phyloP scores from a whole-genome alignment of 92 coral and sea anemone species.

The Chrysogorgia sp. region DNA sequence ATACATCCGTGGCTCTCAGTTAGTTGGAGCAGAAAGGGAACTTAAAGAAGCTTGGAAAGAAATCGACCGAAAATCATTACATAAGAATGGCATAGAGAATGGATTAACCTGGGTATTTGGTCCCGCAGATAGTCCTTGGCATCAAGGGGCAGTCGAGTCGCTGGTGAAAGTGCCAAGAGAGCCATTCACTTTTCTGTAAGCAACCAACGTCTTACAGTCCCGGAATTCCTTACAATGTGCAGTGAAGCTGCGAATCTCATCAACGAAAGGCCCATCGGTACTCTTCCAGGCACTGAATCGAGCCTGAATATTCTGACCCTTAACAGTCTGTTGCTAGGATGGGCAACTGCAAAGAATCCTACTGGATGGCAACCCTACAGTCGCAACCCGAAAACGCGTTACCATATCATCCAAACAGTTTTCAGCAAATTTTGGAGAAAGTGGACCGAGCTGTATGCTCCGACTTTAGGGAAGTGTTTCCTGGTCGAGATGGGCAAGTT shows the following conservation, averaged over 20 bases:
- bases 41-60: slow-evolving; percentile 67
- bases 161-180: slow-evolving; percentile 68
- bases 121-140: slow-evolving; percentile 74
- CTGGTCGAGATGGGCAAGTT: slow-evolving; percentile 28
- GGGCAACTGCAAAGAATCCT: slow-evolving; percentile 67
- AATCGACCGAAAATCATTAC: slow-evolving; percentile 42
- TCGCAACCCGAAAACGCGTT: slow-evolving; percentile 37
- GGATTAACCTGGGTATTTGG: slow-evolving; percentile 70
- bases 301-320: slow-evolving; percentile 63
- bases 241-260: slow-evolving; percentile 65
- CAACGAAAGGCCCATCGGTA: slow-evolving; percentile 74
- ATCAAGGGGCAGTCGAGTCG: slow-evolving; percentile 73
- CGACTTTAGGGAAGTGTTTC: slow-evolving; percentile 54
- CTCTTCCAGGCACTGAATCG: slow-evolving; percentile 63
- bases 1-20: slow-evolving; percentile 77
- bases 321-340: slow-evolving; percentile 65
- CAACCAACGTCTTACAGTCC: slow-evolving; percentile 65
- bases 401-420: slow-evolving; percentile 63
- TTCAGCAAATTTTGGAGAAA: slow-evolving; percentile 65
- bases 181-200: slow-evolving; percentile 70
- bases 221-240: slow-evolving; percentile 70
- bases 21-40: slow-evolving; percentile 66
- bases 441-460: slow-evolving; percentile 74
- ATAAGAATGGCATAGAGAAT: slow-evolving; percentile 50
- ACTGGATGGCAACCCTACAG: slow-evolving; percentile 64